These are phyloP conservation scores for Pemphigus obesinymphae DNA, from an alignment of 1,140 invertebrate species.

Conservation along the genomic window DNA sequence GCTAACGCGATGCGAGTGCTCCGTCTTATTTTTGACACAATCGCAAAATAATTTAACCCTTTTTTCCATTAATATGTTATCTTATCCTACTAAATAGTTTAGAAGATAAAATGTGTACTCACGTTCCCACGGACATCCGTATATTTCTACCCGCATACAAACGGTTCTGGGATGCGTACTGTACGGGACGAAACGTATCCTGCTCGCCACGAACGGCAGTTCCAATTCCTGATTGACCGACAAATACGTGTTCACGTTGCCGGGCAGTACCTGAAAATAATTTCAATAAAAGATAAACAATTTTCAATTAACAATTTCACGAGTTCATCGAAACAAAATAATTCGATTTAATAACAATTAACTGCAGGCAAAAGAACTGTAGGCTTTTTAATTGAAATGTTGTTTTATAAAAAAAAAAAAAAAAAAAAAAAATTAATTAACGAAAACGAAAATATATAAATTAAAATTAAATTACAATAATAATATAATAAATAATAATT, in stretches of 20 bases:
- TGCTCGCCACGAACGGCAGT: slow-evolving; percentile 76
- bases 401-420: too few relatives aligned
- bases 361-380: too few relatives aligned
- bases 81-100: background rate
- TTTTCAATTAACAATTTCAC: too few relatives aligned
- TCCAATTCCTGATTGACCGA: slow-evolving; percentile 72
- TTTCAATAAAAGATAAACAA: too few relatives aligned
- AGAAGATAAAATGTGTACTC: slow-evolving; percentile 43
- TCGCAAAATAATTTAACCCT: background rate
- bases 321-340: too few relatives aligned
- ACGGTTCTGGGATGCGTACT: slow-evolving; percentile 82
- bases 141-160: slow-evolving; percentile 86
- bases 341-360: too few relatives aligned
- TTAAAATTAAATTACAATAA: too few relatives aligned
- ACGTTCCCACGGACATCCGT: slow-evolving; percentile 72
- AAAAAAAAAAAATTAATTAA: too few relatives aligned
- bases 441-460: too few relatives aligned
- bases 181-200: slow-evolving; percentile 83
- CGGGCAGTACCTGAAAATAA: slow-evolving; percentile 69
- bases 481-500: too few relatives aligned
- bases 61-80: background rate
- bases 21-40: background rate
- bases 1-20: background rate
- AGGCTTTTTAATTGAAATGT: too few relatives aligned
- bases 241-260: slow-evolving; percentile 82